A percentile compares a stretch with the other conserved stretches of the same genome.
Conservation (phyloP, 2,888 invertebrate species). For the Temnothorax unifasciatus region DNA sequence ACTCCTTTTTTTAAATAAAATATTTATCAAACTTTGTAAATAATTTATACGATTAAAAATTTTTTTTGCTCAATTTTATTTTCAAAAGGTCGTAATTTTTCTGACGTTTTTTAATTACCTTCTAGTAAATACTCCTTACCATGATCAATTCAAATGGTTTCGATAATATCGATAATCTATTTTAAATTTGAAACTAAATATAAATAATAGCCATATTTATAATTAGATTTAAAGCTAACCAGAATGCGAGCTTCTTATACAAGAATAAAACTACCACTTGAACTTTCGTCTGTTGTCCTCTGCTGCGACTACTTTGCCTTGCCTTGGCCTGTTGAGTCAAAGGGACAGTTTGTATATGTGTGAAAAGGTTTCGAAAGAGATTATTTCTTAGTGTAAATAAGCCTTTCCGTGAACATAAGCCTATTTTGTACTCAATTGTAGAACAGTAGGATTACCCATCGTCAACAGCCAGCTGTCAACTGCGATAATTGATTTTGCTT, state of each 20-base stretch:
- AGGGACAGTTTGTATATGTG: conserved; percentile 17
- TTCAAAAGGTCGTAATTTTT: neutral
- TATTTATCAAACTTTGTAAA: neutral
- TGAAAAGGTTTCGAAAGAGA: conserved; percentile 6
- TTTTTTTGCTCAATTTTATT: neutral
- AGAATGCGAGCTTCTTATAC: neutral
- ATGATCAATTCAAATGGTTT: neutral
- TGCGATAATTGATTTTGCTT: neutral
- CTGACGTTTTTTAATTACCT: neutral
- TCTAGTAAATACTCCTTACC: neutral
- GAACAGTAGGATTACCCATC: neutral
- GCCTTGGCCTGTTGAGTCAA: neutral
- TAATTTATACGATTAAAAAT: neutral
- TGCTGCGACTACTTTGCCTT: conserved; percentile 14
- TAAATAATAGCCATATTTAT: neutral
- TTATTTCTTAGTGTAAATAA: conserved; percentile 8
- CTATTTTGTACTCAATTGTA: neutral
- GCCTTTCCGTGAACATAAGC: neutral
- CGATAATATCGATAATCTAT: neutral
- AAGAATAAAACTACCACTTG: neutral
- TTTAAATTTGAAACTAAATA: neutral
- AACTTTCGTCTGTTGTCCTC: neutral
- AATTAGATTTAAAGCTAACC: neutral
- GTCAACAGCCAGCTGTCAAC: neutral
- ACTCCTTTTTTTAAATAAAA: neutral